phyloP scores from a whole-genome alignment of 2,888 invertebrate species.

The Caenorhabditis angaria region DNA sequence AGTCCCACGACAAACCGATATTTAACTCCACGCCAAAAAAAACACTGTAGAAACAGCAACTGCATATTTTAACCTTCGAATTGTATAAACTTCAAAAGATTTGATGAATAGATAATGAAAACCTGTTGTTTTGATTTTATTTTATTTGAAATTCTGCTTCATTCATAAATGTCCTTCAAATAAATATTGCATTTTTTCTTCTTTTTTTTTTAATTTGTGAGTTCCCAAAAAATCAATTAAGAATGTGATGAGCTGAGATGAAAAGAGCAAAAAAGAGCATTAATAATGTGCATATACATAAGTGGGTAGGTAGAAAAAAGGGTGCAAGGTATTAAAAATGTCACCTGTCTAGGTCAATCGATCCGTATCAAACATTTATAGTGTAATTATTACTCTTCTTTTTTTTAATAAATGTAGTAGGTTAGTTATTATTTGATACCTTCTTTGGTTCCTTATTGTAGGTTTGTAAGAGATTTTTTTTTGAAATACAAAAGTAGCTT shows the following conservation, averaged over 20 bases:
- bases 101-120: conserved; percentile 42
- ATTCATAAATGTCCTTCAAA: no score
- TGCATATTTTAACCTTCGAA: not conserved
- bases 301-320: not conserved
- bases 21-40: no score
- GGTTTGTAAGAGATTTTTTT: no score
- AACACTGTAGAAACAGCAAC: conserved; percentile 8
- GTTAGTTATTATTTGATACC: not conserved
- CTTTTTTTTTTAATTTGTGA: no score
- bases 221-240: no score
- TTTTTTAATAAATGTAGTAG: not conserved
- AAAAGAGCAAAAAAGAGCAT: no score
- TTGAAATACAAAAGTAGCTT: no score
- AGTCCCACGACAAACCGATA: conserved; percentile 37
- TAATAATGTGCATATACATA: no score
- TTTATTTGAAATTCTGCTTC: conserved; percentile 1
- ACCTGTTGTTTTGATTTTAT: conserved; percentile 21
- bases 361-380: not conserved
- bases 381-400: not conserved
- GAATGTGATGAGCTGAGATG: no score
- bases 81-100: conserved; percentile 14
- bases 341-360: conserved; percentile 4
- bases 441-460: no score
- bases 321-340: no score
- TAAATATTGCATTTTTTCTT: no score